These are phyloP conservation scores for Ladona fulva DNA, from an alignment of 1,140 invertebrate species.

Conservation along the genomic window DNA sequence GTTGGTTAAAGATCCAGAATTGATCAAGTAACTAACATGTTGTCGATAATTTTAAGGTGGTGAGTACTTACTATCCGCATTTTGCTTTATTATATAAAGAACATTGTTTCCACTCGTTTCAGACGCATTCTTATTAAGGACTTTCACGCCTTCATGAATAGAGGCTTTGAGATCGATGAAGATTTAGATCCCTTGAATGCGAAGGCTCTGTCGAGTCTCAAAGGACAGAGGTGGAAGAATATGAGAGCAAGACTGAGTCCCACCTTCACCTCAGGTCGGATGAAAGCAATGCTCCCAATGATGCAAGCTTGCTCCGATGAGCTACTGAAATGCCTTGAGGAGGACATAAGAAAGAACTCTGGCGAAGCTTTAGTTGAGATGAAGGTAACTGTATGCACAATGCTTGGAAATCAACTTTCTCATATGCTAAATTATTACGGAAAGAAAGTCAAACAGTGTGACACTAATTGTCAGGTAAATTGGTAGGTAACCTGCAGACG, in stretches of 20 bases:
- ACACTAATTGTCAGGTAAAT: too few relatives aligned
- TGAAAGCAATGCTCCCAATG: constrained; percentile 37
- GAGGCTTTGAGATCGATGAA: constrained; percentile 28
- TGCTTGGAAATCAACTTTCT: neutral
- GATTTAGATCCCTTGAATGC: constrained; percentile 34
- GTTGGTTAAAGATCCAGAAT: constrained; percentile 37
- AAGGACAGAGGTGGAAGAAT: constrained; percentile 36
- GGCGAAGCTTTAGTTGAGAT: neutral
- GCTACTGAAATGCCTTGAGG: constrained; percentile 34
- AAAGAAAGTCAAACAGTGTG: neutral
- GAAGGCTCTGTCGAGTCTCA: constrained; percentile 30
- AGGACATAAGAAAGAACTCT: constrained; percentile 21
- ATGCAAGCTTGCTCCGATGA: constrained; percentile 35
- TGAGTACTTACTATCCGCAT: too few relatives aligned
- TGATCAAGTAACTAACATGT: constrained; percentile 37
- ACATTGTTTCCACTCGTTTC: constrained; percentile 32
- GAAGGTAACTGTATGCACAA: neutral
- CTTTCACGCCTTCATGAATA: constrained; percentile 42
- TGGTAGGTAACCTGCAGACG: too few relatives aligned
- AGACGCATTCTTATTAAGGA: constrained; percentile 45
- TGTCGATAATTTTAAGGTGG: too few relatives aligned
- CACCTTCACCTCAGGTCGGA: constrained; percentile 36
- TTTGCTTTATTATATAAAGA: too few relatives aligned
- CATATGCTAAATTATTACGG: neutral
- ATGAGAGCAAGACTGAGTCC: constrained; percentile 37